Conservation (phyloP, 92 coral and sea anemone species). For the Epizoanthus illoricatus region DNA sequence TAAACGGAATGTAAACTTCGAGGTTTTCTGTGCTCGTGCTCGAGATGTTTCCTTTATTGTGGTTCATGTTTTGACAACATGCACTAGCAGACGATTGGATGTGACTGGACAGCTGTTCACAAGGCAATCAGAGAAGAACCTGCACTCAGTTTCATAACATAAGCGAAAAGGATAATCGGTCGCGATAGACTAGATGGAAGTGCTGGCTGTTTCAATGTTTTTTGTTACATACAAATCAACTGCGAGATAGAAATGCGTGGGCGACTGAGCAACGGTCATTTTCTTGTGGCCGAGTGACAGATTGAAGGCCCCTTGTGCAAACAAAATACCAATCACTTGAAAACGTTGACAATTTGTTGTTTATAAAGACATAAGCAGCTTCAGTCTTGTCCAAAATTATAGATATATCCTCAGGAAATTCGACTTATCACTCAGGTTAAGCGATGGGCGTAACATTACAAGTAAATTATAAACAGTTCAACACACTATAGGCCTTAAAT, state of each 20-base stretch:
- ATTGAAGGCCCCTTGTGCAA: constrained; percentile 5
- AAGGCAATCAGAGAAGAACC: neutral
- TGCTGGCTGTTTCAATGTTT: neutral
- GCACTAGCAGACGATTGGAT: neutral
- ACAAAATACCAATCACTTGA: constrained; percentile 22
- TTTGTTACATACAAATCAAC: neutral
- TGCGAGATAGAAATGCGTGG: neutral
- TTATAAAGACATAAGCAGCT: neutral
- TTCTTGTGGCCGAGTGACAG: neutral
- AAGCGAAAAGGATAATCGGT: neutral
- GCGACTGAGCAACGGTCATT: neutral
- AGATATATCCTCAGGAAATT: constrained; percentile 17
- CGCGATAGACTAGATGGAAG: neutral
- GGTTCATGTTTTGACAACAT: neutral
- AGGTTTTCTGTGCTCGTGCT: neutral
- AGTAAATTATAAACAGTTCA: neutral
- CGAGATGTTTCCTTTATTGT: neutral
- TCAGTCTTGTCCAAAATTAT: neutral
- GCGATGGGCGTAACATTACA: constrained; percentile 2
- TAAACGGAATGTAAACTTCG: neutral
- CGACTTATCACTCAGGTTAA: neutral
- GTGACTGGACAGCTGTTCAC: neutral
- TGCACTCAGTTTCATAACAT: neutral
- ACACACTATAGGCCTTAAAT: neutral
- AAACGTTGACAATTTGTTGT: neutral